Evolutionary conservation across 2,888 invertebrate species (phyloP).

Genomic region (Pyrrhosoma nymphula): DNA sequence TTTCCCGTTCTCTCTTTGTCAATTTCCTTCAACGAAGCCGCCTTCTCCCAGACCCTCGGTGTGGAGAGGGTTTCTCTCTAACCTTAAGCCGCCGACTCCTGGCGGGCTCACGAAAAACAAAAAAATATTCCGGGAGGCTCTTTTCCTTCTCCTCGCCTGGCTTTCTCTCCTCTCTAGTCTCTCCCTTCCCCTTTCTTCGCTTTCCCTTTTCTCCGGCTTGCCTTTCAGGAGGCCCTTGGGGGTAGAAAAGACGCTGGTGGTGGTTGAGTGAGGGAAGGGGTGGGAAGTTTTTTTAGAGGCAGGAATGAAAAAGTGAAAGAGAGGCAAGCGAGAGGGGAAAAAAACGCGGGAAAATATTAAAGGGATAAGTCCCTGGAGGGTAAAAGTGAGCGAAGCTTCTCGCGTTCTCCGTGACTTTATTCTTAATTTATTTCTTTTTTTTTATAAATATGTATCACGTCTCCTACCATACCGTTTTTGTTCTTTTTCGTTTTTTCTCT

Average conservation of each 20-base stretch:
- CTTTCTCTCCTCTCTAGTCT: not conserved
- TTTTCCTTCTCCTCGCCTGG: not conserved
- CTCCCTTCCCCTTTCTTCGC: not conserved
- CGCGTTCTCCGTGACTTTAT: conserved; percentile 54
- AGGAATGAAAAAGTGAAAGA: conserved; percentile 16
- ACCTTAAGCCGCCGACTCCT: not conserved
- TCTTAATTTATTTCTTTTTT: conserved; percentile 49
- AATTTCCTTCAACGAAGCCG: not conserved
- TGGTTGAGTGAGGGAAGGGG: not conserved
- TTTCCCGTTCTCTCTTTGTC: not conserved
- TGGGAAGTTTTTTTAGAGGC: not conserved
- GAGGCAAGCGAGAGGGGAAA: not conserved
- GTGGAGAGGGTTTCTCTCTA: not conserved
- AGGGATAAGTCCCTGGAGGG: conserved; percentile 39
- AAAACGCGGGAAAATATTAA: not conserved
- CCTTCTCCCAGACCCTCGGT: not conserved
- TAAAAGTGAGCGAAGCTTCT: not conserved
- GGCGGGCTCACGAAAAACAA: not conserved
- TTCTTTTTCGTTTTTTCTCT: not conserved
- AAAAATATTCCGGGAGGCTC: not conserved
- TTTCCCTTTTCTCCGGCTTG: not conserved
- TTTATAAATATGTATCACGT: not conserved
- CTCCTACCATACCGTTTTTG: not conserved
- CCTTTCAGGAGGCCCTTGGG: not conserved
- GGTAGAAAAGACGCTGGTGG: not conserved